A percentile compares a stretch with the other conserved stretches of the same genome.
Evolutionary conservation across 2,113 vertebrate species (phyloP).

Genomic region (Tamias sibiricus): DNA sequence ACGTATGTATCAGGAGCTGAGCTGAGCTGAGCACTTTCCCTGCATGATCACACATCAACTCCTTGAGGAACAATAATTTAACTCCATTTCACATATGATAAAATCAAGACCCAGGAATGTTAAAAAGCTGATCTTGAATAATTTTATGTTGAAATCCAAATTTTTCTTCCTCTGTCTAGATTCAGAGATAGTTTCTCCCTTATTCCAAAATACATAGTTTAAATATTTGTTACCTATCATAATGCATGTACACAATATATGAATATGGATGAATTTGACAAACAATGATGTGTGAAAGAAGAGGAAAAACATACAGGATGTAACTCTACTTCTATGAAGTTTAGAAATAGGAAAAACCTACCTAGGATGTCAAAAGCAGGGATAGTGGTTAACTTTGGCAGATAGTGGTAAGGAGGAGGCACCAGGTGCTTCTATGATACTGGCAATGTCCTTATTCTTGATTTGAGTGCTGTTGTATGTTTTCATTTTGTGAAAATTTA

Average conservation of each 20-base stretch:
- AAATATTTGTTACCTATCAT: neutral
- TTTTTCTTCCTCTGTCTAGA: neutral
- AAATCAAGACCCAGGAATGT: neutral
- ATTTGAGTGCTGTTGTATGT: neutral
- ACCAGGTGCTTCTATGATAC: neutral
- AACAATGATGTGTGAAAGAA: neutral
- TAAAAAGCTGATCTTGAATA: neutral
- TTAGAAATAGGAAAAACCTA: neutral
- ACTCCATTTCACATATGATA: neutral
- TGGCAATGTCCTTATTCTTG: neutral
- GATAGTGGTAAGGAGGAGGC: accelerated
- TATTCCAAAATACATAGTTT: neutral
- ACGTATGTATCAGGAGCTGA: neutral
- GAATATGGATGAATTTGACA: neutral
- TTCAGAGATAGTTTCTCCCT: neutral
- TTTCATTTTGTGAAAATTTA: neutral
- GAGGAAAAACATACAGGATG: neutral
- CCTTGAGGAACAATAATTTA: neutral
- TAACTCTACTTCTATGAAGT: neutral
- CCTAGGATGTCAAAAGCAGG: neutral
- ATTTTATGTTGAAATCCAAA: neutral
- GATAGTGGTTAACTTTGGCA: neutral
- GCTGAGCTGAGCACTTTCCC: neutral
- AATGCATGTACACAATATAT: neutral
- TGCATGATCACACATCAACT: neutral